Evolutionary conservation across 2,113 vertebrate genomes (phyloP).

Genomic region (Ursus arctos): DNA sequence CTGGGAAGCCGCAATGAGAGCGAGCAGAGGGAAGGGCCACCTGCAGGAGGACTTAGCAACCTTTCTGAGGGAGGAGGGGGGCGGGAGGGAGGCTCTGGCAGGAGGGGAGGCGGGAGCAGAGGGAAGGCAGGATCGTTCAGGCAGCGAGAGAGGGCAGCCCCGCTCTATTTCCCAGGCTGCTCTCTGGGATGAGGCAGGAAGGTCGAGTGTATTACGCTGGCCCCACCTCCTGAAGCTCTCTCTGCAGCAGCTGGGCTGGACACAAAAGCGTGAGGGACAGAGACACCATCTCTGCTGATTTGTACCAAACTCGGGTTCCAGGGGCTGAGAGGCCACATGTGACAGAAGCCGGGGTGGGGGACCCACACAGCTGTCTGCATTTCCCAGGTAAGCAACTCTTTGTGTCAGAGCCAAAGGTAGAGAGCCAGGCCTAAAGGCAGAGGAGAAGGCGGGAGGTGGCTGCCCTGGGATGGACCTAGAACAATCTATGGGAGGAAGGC

Average conservation of each 20-base stretch:
- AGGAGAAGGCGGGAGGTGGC: neutral
- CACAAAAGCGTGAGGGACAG: neutral
- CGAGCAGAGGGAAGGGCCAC: neutral
- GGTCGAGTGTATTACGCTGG: neutral
- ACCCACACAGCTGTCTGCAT: neutral
- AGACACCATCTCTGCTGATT: neutral
- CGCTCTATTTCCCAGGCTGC: constrained; percentile 55
- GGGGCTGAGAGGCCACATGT: neutral
- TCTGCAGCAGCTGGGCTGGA: constrained; percentile 53
- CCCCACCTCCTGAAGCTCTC: constrained; percentile 19
- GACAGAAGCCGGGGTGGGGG: neutral
- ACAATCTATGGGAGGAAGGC: neutral
- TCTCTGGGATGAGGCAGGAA: constrained; percentile 53
- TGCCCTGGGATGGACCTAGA: neutral
- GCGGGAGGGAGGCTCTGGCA: neutral
- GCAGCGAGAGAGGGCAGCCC: constrained; percentile 50
- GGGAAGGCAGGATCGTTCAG: neutral
- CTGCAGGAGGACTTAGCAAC: neutral
- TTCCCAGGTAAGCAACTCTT: constrained; percentile 53
- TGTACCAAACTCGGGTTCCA: neutral
- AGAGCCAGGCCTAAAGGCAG: neutral
- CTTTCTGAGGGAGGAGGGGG: neutral
- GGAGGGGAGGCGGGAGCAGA: neutral
- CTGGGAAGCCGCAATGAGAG: neutral
- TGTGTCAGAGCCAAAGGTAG: neutral